A percentile compares a stretch with the other conserved stretches of the same genome.
phyloP scores from a whole-genome alignment of 1,140 invertebrate genomes.

The Heliconius hewitsoni region DNA sequence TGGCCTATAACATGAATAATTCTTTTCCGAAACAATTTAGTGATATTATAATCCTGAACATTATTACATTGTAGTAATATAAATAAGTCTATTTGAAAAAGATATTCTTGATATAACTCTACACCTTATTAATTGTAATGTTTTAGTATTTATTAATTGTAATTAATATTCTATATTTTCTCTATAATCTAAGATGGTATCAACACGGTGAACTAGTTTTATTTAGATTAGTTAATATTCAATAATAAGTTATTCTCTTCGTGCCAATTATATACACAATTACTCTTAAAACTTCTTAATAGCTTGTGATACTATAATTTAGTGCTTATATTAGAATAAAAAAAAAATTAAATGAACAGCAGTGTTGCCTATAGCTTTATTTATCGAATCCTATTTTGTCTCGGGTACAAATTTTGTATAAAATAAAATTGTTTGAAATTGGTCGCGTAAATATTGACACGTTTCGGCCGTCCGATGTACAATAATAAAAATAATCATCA shows the following conservation, averaged over 20 bases:
- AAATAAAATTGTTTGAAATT: neutral
- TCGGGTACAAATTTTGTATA: too few species aligned
- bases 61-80: neutral
- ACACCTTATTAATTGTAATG: neutral
- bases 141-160: too few species aligned
- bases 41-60: neutral
- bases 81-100: neutral
- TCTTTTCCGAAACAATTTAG: neutral
- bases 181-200: neutral
- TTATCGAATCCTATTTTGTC: too few species aligned
- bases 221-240: neutral
- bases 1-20: too few species aligned
- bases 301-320: neutral
- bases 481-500: neutral
- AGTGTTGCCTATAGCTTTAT: too few species aligned
- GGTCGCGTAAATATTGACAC: too few species aligned
- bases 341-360: neutral
- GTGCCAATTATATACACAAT: neutral
- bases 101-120: constrained; percentile 5
- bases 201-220: neutral
- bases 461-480: neutral
- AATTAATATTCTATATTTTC: too few species aligned
- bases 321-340: neutral
- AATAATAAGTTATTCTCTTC: neutral
- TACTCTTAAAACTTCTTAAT: too few species aligned